Evolutionary conservation across 2,113 vertebrate genomes (phyloP), one percentile per base, ranked within the genome.

Genomic region (Labeo catla): DNA sequence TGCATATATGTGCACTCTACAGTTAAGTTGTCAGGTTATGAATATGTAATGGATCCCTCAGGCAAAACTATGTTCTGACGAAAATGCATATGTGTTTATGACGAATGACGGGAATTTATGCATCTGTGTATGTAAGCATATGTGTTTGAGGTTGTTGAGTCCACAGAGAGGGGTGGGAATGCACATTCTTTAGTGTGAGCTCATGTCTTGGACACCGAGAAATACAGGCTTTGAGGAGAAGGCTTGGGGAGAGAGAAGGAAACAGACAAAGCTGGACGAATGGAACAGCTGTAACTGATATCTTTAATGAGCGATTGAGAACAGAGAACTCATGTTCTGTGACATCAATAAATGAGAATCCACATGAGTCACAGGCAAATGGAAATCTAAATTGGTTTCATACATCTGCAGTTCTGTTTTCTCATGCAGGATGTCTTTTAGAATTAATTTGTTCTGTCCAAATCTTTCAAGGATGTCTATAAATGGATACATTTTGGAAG

Each of bases 111-210:
- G 52, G 43, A 13, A 65, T 85, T 23, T 28, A 39, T 86, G 61
- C 21, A 45, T 72, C 8, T 68, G 63, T 34, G 28, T 50, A 7
- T 45, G 49, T 7, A 36, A 36, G 73, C 28, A 66, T 68, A 0
- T 52, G 34, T 68, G 39, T 81, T 13, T 65, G 57, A n/a, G 66
- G 34, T 68, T 70, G 61, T 45, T 39, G 68, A 52, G 23, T 65
- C 61, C 59, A 68, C 54, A 50, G 43, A 83, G 86, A 89, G 81
- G 87, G 85, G 77, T 76, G 87, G 86, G 87, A 89, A 89, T 88
- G 91, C 93, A 94, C 94, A 95, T 95, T 95, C 94, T 94, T 95
- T 90, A 23, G 89, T 79, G 91, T 91, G 93, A 94, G 93, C 91
- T 95, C 95, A 95, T 90, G 88, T 91, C 92, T 94, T 95, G 94